phyloP scores from a whole-genome alignment of 2,113 vertebrate genomes.

The Azemiops feae region DNA sequence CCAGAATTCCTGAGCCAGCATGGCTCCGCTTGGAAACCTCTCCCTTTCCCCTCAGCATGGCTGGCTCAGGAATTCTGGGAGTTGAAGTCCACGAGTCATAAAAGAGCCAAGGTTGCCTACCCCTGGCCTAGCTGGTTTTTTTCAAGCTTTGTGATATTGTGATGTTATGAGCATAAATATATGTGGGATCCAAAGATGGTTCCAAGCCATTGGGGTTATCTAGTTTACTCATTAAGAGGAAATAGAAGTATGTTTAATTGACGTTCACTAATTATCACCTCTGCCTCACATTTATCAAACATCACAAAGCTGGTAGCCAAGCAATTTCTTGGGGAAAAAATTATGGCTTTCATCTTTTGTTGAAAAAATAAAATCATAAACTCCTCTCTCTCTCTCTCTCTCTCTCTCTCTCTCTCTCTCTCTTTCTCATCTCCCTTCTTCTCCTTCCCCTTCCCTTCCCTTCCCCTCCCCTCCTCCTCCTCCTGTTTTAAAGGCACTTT shows the following conservation, averaged over 20 bases:
- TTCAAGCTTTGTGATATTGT: neutral
- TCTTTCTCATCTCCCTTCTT: no score
- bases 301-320: neutral
- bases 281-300: neutral
- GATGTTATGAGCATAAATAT: neutral
- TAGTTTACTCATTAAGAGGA: neutral
- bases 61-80: no score
- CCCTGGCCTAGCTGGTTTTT: neutral
- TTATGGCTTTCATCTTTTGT: neutral
- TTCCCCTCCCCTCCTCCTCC: neutral
- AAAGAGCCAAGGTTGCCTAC: no score
- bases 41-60: no score
- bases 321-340: neutral
- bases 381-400: no score
- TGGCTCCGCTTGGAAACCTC: no score
- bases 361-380: neutral
- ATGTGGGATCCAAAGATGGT: neutral
- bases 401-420: neutral
- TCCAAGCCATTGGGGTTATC: neutral
- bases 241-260: neutral
- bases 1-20: no score
- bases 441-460: no score
- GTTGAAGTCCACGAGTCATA: no score
- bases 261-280: neutral
- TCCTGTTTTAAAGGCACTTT: neutral